phyloP scores from a whole-genome alignment of 1,140 invertebrate genomes.

The Potamilus streckersoni region DNA sequence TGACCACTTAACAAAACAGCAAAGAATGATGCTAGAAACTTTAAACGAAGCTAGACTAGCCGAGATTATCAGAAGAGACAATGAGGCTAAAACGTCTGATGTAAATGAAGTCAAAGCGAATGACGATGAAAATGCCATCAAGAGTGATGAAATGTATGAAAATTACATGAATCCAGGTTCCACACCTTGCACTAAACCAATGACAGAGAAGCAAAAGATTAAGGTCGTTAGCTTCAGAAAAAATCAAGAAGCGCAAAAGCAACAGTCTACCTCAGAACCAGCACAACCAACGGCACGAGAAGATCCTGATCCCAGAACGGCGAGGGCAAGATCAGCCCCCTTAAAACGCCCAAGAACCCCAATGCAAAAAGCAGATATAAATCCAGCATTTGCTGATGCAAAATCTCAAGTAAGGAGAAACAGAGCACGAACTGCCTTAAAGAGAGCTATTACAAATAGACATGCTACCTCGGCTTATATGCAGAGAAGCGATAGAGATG shows the following conservation, averaged over 20 bases:
- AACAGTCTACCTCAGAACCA: background rate
- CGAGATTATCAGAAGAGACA: slow-evolving; percentile 26
- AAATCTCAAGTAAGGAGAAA: slow-evolving; percentile 32
- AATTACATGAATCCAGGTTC: slow-evolving; percentile 24
- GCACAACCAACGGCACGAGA: background rate
- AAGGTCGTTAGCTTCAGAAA: slow-evolving; percentile 30
- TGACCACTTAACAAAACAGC: slow-evolving; percentile 20
- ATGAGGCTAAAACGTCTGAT: slow-evolving; percentile 14
- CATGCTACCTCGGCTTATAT: background rate
- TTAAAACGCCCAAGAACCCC: slow-evolving; percentile 26
- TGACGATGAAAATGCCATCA: slow-evolving; percentile 24
- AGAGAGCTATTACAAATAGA: slow-evolving; percentile 40
- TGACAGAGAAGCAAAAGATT: slow-evolving; percentile 2
- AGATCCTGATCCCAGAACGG: slow-evolving; percentile 8
- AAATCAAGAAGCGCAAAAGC: slow-evolving; percentile 12
- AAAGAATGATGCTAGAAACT: slow-evolving; percentile 26
- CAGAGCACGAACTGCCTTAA: slow-evolving; percentile 43
- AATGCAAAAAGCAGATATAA: slow-evolving; percentile 21
- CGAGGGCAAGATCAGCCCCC: slow-evolving; percentile 19
- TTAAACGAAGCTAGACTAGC: slow-evolving; percentile 19
- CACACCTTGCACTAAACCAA: background rate
- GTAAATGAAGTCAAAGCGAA: background rate
- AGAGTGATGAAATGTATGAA: slow-evolving; percentile 30
- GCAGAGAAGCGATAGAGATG: no score
- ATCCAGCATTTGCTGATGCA: slow-evolving; percentile 22